phyloP scores from a whole-genome alignment of 2,113 vertebrate genomes.

The Myanophis thanlyinensis region DNA sequence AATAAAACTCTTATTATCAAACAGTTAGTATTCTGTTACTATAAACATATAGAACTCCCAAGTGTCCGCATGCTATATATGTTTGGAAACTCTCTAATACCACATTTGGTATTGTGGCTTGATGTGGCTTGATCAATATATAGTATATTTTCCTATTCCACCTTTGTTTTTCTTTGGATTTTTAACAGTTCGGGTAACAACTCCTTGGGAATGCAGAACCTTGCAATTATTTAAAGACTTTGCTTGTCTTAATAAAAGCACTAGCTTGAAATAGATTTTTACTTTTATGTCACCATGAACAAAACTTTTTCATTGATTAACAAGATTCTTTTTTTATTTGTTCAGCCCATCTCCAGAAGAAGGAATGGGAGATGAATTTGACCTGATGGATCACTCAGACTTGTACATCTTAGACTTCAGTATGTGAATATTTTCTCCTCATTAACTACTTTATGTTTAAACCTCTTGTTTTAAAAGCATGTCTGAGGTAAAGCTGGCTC shows the following conservation, averaged over 20 bases:
- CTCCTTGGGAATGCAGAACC: background rate
- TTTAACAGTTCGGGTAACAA: background rate
- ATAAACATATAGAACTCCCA: background rate
- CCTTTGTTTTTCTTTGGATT: background rate
- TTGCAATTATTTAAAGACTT: background rate
- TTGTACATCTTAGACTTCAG: slow-evolving; percentile 98
- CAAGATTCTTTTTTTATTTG: slow-evolving; percentile 36
- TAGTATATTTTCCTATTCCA: background rate
- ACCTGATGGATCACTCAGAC: slow-evolving; percentile 99
- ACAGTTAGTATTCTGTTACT: background rate
- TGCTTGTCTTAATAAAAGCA: background rate
- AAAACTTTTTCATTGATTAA: slow-evolving; percentile 8
- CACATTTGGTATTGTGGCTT: background rate
- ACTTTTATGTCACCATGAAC: background rate
- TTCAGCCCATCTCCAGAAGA: slow-evolving; percentile 94
- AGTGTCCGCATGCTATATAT: background rate
- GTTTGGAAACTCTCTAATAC: background rate
- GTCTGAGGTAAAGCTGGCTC: too few species aligned
- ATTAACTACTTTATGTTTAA: background rate
- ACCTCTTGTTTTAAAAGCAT: background rate
- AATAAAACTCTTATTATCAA: background rate
- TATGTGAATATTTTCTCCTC: slow-evolving; percentile 74
- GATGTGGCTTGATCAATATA: background rate
- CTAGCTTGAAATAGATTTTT: background rate
- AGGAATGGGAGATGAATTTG: slow-evolving; percentile 96